Conservation (phyloP, 1,140 invertebrate genomes). For the Lucilia cuprina region DNA sequence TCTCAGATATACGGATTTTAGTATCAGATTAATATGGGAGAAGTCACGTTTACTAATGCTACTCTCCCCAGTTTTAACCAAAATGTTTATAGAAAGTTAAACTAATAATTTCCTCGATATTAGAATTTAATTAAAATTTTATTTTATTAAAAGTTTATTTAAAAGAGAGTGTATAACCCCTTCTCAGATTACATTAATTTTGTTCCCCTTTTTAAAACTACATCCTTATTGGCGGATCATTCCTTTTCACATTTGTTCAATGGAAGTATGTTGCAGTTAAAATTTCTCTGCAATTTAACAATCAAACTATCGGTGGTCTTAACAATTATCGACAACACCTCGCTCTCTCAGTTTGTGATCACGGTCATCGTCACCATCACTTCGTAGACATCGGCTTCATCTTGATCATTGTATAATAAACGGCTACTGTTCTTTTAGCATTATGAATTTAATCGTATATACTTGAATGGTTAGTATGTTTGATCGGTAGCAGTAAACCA, state of each 20-base stretch:
- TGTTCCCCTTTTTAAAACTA: background rate
- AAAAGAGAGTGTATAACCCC: no score
- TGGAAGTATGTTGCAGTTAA: background rate
- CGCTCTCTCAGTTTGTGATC: background rate
- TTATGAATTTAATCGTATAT: background rate
- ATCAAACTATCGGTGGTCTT: constrained; percentile 6
- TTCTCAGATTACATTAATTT: no score
- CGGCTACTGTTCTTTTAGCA: background rate
- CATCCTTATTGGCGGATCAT: background rate
- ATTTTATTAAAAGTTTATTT: no score
- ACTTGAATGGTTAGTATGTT: background rate
- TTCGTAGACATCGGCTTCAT: background rate
- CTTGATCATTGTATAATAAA: background rate
- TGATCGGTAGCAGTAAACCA: background rate
- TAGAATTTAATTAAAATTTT: no score
- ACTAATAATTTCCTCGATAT: no score
- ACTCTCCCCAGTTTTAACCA: no score
- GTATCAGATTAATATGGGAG: no score
- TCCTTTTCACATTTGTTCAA: background rate
- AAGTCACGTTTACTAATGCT: no score
- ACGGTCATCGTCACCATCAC: background rate
- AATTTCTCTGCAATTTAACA: background rate
- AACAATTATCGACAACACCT: constrained; percentile 7
- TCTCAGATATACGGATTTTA: no score
- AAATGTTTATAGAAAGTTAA: no score